phyloP scores from a whole-genome alignment of 1,140 invertebrate species.

The Carposina sasakii region DNA sequence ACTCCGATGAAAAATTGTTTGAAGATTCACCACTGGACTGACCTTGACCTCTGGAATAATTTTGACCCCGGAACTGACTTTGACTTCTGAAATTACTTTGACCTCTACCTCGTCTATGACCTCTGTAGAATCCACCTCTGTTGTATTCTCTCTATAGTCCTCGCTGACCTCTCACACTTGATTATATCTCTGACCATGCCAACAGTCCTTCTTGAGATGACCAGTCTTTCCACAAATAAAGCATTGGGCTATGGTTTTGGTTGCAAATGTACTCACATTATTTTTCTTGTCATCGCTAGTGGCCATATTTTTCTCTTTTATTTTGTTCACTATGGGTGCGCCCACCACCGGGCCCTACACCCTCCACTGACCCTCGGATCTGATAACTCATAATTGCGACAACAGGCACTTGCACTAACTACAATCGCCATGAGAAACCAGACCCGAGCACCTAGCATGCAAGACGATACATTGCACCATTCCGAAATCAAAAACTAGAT shows the following conservation, averaged over 20 bases:
- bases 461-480: too few species aligned
- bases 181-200: constrained; percentile 25
- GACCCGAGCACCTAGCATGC: too few species aligned
- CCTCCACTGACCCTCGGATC: too few species aligned
- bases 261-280: constrained; percentile 29
- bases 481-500: too few species aligned
- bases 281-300: background rate
- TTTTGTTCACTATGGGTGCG: too few species aligned
- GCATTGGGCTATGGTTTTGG: constrained; percentile 30
- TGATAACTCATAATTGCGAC: too few species aligned
- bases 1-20: constrained; percentile 24
- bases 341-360: too few species aligned
- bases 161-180: constrained; percentile 24
- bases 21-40: constrained; percentile 21
- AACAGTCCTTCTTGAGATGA: constrained; percentile 37
- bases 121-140: constrained; percentile 27
- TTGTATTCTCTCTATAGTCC: constrained; percentile 25
- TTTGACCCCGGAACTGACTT: too few species aligned
- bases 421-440: too few species aligned
- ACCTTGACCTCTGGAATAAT: constrained; percentile 28
- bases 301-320: constrained; percentile 44
- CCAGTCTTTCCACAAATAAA: constrained; percentile 39
- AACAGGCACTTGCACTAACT: too few species aligned
- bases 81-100: background rate
- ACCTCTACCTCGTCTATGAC: constrained; percentile 18